These are phyloP conservation scores for Xiphorhynchus erythropygius DNA, from an alignment of 2,797 vertebrate species.

Conservation along the genomic window DNA sequence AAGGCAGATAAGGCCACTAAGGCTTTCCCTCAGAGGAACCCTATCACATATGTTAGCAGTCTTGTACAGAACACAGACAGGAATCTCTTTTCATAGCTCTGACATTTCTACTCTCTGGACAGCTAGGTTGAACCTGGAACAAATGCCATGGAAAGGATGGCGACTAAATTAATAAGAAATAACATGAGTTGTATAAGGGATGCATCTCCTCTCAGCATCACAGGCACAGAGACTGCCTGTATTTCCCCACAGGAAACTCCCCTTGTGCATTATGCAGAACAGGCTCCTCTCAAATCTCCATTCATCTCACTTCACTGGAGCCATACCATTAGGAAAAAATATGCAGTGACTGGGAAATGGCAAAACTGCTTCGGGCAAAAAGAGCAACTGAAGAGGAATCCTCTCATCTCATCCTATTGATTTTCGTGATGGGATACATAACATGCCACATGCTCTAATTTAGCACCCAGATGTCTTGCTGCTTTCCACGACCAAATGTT, in stretches of 20 bases:
- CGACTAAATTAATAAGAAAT: not conserved
- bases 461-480: not conserved
- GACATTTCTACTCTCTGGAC: not conserved
- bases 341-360: not conserved
- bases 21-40: not conserved
- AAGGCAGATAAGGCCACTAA: not conserved
- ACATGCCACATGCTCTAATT: not conserved
- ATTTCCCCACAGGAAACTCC: not conserved
- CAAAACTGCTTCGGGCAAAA: not conserved
- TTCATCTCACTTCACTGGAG: not conserved
- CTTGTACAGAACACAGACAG: not conserved
- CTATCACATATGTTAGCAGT: not conserved
- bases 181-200: fast-evolving
- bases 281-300: not conserved
- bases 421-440: not conserved
- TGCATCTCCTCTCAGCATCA: not conserved
- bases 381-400: not conserved
- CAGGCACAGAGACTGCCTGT: not conserved
- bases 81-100: not conserved
- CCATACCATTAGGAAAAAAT: not conserved
- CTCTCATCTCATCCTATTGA: not conserved
- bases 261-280: not conserved
- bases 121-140: not conserved
- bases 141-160: not conserved
- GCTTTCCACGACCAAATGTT: not conserved